These are phyloP conservation scores for Diceros bicornis DNA, from an alignment of 2,797 vertebrate species.

Conservation along the genomic window DNA sequence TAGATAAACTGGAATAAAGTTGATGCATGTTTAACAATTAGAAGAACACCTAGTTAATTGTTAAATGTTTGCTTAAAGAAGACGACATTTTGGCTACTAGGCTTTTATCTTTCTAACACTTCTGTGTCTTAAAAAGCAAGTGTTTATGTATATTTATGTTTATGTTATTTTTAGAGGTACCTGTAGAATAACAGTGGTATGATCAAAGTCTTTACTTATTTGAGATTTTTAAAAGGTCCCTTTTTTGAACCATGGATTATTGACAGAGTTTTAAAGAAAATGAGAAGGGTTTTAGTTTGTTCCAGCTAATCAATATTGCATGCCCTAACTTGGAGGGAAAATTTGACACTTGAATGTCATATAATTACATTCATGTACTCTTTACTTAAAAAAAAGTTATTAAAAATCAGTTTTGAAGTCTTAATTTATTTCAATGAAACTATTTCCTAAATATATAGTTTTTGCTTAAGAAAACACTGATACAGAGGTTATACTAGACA, in stretches of 20 bases:
- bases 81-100: conserved; percentile 32
- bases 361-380: conserved; percentile 49
- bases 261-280: neutral
- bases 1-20: conserved; percentile 50
- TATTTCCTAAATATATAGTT: neutral
- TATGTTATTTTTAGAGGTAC: conserved; percentile 67
- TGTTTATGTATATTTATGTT: neutral
- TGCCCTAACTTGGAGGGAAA: conserved; percentile 3
- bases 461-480: neutral
- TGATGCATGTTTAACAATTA: neutral
- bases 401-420: conserved; percentile 12
- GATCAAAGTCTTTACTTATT: conserved; percentile 66
- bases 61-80: conserved; percentile 56
- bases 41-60: conserved; percentile 55
- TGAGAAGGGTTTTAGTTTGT: conserved; percentile 41
- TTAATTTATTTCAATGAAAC: conserved; percentile 10
- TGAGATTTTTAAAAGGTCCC: neutral
- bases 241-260: conserved; percentile 60
- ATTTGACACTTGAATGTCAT: neutral
- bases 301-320: conserved; percentile 26
- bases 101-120: neutral
- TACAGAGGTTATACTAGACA: neutral
- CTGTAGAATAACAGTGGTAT: conserved; percentile 46
- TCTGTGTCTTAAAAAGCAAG: neutral
- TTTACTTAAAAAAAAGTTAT: neutral